These are phyloP conservation scores for Hylaeus volcanicus DNA, from an alignment of 1,140 invertebrate genomes.

Conservation along the genomic window DNA sequence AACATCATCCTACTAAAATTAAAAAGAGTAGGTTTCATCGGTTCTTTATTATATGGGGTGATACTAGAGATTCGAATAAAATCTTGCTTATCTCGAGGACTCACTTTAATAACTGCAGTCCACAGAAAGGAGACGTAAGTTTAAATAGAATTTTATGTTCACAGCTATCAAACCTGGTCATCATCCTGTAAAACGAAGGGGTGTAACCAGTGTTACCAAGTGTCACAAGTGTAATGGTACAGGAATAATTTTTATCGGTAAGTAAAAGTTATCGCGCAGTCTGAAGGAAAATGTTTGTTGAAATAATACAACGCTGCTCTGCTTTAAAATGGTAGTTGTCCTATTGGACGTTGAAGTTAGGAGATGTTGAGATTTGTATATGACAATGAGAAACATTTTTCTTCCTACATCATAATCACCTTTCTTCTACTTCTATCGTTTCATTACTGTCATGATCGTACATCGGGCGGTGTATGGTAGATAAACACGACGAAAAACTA, in stretches of 20 bases:
- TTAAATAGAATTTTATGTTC: conserved; percentile 56
- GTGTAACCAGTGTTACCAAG: conserved; percentile 90
- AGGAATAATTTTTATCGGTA: conserved; percentile 90
- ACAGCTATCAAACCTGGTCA: conserved; percentile 83
- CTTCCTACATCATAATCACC: conserved; percentile 51
- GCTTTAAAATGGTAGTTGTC: background rate
- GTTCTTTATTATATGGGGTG: background rate
- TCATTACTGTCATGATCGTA: conserved; percentile 78
- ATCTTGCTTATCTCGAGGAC: background rate
- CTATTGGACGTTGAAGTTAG: background rate
- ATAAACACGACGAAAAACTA: conserved; percentile 78
- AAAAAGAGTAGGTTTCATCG: conserved; percentile 75
- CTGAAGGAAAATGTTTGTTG: conserved; percentile 57
- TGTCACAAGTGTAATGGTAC: conserved; percentile 93
- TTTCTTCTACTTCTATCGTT: conserved; percentile 72
- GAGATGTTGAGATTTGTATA: background rate
- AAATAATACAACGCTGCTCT: background rate
- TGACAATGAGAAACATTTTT: conserved; percentile 49
- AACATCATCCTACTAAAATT: conserved; percentile 79
- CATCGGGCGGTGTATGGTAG: conserved; percentile 78
- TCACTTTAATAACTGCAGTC: background rate
- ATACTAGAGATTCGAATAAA: too few relatives aligned
- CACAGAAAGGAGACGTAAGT: background rate
- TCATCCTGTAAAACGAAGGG: conserved; percentile 91
- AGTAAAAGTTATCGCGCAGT: conserved; percentile 48